Conservation (phyloP, 2,797 vertebrate genomes). For the Phrynocephalus guinanensis region DNA sequence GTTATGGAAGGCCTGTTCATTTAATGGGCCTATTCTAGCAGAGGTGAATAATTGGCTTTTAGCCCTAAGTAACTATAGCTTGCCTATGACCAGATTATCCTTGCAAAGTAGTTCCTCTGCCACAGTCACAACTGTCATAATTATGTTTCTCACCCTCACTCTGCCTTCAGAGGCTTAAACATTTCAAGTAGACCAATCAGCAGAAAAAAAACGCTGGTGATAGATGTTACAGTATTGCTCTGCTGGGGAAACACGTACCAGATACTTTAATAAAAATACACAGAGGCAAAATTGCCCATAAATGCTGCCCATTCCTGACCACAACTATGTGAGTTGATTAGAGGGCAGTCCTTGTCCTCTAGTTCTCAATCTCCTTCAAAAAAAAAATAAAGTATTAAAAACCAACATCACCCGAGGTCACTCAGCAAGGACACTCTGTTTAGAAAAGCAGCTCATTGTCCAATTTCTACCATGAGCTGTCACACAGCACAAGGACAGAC, state of each 20-base stretch:
- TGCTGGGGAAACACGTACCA: neutral
- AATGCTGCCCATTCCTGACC: neutral
- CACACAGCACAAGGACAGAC: neutral
- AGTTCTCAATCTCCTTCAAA: neutral
- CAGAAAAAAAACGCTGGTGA: neutral
- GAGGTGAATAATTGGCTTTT: too few species aligned
- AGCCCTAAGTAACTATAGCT: neutral
- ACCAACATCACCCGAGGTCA: neutral
- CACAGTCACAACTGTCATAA: neutral
- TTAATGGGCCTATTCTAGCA: too few species aligned
- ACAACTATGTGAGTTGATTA: neutral
- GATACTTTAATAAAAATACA: neutral
- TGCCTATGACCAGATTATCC: neutral
- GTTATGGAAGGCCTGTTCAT: too few species aligned
- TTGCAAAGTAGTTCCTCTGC: neutral
- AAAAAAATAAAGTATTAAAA: constrained; percentile 6
- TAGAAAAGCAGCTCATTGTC: constrained; percentile 35
- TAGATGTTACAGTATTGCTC: neutral
- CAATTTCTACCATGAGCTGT: constrained; percentile 17
- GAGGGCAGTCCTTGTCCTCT: rapidly evolving
- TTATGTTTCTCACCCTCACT: neutral
- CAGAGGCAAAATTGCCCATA: neutral
- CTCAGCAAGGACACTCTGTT: neutral
- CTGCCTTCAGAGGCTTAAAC: neutral
- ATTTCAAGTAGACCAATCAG: neutral